phyloP scores from a whole-genome alignment of 2,888 invertebrate genomes.

The Drosophila formosana region DNA sequence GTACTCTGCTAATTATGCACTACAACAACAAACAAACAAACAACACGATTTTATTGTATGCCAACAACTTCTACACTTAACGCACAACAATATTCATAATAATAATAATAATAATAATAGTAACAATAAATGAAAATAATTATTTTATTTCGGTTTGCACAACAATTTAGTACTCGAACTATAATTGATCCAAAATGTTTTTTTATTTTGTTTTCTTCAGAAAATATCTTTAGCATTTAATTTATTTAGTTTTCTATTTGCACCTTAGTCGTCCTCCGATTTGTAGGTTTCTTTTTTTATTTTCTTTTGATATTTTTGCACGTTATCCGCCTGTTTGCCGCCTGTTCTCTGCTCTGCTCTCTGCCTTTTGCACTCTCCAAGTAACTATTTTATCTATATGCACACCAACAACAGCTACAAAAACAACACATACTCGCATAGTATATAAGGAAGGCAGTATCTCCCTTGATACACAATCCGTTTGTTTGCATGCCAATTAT shows the following conservation, averaged over 20 bases:
- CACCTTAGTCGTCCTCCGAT: constrained; percentile 50
- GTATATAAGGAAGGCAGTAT: neutral
- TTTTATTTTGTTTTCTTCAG: constrained; percentile 13
- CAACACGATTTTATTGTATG: constrained; percentile 41
- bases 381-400: constrained; percentile 18
- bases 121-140: constrained; percentile 31
- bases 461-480: neutral
- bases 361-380: constrained; percentile 27
- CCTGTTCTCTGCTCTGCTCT: constrained; percentile 10
- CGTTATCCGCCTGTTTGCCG: constrained; percentile 22
- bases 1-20: constrained; percentile 60
- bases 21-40: constrained; percentile 36
- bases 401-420: constrained; percentile 43
- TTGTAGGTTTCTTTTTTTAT: constrained; percentile 11
- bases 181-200: constrained; percentile 18
- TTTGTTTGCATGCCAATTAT: constrained; percentile 36
- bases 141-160: constrained; percentile 48
- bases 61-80: constrained; percentile 24
- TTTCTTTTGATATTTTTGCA: constrained; percentile 30
- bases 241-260: constrained; percentile 42
- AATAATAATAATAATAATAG: constrained; percentile 33
- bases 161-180: constrained; percentile 33
- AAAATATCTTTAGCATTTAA: constrained; percentile 19
- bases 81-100: constrained; percentile 28
- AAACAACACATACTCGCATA: constrained; percentile 25